phyloP scores from a whole-genome alignment of 2,888 invertebrate species.

The Xanthia togata region DNA sequence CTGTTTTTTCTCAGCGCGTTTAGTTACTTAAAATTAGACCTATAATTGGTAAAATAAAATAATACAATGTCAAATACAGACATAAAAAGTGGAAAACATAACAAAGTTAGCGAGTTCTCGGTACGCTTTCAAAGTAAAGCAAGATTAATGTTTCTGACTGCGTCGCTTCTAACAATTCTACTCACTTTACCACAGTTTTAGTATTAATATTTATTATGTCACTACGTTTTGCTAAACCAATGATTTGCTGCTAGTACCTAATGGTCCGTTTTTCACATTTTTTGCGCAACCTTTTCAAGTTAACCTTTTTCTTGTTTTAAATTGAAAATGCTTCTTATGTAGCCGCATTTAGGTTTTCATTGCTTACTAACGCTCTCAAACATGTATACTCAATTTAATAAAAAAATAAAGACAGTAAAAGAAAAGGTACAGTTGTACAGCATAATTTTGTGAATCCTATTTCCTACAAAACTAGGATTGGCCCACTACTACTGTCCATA shows the following conservation, averaged over 20 bases:
- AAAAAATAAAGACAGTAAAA: not conserved
- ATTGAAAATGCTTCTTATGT: not conserved
- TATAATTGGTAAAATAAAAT: constrained; percentile 22
- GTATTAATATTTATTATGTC: constrained; percentile 48
- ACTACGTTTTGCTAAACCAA: constrained; percentile 22
- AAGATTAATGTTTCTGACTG: constrained; percentile 57
- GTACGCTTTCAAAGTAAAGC: constrained; percentile 46
- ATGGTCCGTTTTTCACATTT: not conserved
- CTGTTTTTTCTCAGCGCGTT: not conserved
- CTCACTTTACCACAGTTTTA: constrained; percentile 28
- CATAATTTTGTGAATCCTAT: no score
- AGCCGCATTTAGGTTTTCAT: not conserved
- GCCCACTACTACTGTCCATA: not conserved
- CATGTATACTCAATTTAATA: not conserved
- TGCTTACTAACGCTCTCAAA: not conserved
- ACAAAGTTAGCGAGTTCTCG: constrained; percentile 2
- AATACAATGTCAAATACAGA: constrained; percentile 14
- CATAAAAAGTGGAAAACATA: constrained; percentile 21
- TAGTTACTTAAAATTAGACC: not conserved
- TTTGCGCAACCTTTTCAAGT: not conserved
- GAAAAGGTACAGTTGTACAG: not conserved
- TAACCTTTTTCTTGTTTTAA: not conserved
- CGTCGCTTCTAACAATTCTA: constrained; percentile 28
- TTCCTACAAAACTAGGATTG: not conserved
- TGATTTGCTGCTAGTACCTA: constrained; percentile 18